Percentiles rank a stretch among this genome's conserved stretches.
Evolutionary conservation across 2,113 vertebrate species (phyloP).

Genomic region (Channa maculata): DNA sequence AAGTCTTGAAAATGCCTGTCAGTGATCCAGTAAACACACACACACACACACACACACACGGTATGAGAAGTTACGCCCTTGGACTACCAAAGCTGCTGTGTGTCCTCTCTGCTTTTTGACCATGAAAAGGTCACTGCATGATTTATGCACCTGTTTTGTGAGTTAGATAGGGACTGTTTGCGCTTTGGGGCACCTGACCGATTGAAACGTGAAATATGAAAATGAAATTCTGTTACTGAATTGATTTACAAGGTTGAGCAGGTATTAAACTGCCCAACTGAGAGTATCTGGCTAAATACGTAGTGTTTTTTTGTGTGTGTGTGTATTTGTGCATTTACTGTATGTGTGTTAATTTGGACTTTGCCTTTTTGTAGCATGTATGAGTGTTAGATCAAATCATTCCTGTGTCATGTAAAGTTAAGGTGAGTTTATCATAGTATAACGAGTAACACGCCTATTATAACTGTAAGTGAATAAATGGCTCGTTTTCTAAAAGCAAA

Average conservation of each 20-base stretch:
- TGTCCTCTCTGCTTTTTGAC: constrained; percentile 58
- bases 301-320: background rate
- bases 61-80: constrained; percentile 14
- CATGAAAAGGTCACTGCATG: constrained; percentile 71
- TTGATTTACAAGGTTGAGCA: constrained; percentile 69
- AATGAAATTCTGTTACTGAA: constrained; percentile 63
- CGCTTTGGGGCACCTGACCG: constrained; percentile 69
- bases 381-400: background rate
- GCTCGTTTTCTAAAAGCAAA: too few species aligned
- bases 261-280: constrained; percentile 23
- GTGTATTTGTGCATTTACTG: background rate
- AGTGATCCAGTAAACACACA: constrained; percentile 19
- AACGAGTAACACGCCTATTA: background rate
- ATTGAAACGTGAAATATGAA: constrained; percentile 63
- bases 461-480: background rate
- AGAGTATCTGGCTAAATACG: constrained; percentile 31
- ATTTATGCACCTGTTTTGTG: constrained; percentile 77
- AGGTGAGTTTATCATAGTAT: background rate
- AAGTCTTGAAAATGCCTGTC: constrained; percentile 1
- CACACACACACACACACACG: background rate
- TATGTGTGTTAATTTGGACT: constrained; percentile 4
- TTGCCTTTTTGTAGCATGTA: background rate
- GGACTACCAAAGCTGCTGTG: constrained; percentile 42
- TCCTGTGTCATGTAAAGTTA: constrained; percentile 2
- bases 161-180: constrained; percentile 63